Conservation (phyloP, 1,140 invertebrate genomes). For the Dendrolimus kikuchii region DNA sequence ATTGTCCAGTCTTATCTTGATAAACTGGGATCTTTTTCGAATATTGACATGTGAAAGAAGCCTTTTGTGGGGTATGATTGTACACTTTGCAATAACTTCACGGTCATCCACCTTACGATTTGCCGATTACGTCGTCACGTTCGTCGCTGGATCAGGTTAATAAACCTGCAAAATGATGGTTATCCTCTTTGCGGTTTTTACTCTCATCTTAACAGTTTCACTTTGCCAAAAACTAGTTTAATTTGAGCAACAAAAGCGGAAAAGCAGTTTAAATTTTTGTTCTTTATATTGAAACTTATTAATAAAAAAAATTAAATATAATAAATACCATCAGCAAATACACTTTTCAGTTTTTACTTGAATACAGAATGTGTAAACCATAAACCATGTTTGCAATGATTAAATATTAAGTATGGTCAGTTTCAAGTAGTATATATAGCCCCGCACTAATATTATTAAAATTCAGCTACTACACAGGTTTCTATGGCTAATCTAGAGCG, state of each 20-base stretch:
- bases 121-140: slow-evolving; percentile 39
- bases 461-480: too few relatives aligned
- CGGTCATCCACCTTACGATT: slow-evolving; percentile 43
- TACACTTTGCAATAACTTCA: slow-evolving; percentile 25
- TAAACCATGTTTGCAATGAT: too few relatives aligned
- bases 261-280: background rate
- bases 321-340: too few relatives aligned
- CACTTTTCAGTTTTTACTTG: too few relatives aligned
- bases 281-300: background rate
- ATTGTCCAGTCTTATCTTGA: background rate
- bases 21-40: background rate
- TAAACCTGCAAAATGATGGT: slow-evolving; percentile 35
- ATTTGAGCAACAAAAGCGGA: slow-evolving; percentile 1
- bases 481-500: too few relatives aligned
- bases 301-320: too few relatives aligned
- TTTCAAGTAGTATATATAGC: too few relatives aligned
- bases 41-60: slow-evolving; percentile 21
- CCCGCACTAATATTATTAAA: too few relatives aligned
- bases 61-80: slow-evolving; percentile 28
- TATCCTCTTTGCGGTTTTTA: slow-evolving; percentile 21
- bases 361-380: too few relatives aligned
- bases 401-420: too few relatives aligned
- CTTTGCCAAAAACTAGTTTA: background rate
- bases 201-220: background rate
- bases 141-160: slow-evolving; percentile 32